Percentiles rank a stretch among this genome's conserved stretches.
These are phyloP conservation scores for Peromyscus aztecus DNA, from an alignment of 2,797 vertebrate species.

Conservation along the genomic window DNA sequence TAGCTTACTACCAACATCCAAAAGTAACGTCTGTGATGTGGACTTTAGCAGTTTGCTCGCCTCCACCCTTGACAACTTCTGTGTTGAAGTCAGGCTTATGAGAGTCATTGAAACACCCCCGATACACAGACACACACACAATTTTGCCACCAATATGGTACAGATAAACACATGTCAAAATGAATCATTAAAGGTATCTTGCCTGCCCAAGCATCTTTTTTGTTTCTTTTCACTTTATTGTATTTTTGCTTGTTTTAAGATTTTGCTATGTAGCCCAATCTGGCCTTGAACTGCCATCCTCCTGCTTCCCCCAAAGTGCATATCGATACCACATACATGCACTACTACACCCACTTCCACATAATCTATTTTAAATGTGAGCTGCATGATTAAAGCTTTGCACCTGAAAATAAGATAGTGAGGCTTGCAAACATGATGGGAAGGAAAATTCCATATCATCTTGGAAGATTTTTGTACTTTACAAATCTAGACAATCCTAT, in stretches of 20 bases:
- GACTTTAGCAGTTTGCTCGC: slow-evolving; percentile 38
- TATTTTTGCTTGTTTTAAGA: neutral
- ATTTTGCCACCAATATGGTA: neutral
- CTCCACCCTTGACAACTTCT: neutral
- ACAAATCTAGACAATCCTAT: neutral
- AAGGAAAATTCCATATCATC: neutral
- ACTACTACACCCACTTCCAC: neutral
- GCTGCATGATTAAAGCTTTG: neutral
- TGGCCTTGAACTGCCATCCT: neutral
- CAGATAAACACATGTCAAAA: slow-evolving; percentile 6
- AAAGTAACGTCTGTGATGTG: slow-evolving; percentile 21
- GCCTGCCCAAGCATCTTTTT: slow-evolving; percentile 6
- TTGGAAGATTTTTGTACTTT: neutral
- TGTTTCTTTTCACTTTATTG: neutral
- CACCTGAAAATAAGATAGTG: slow-evolving; percentile 51
- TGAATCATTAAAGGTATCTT: neutral
- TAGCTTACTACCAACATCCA: slow-evolving; percentile 2
- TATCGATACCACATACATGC: too few relatives aligned
- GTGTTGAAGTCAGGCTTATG: neutral
- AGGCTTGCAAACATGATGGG: slow-evolving; percentile 40
- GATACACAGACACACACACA: neutral
- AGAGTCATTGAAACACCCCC: neutral
- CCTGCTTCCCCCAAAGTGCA: neutral
- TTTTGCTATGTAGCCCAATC: neutral
- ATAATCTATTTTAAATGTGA: slow-evolving; percentile 33